Evolutionary conservation across 1,140 invertebrate genomes (phyloP).

Genomic region (Drosophila burlai): DNA sequence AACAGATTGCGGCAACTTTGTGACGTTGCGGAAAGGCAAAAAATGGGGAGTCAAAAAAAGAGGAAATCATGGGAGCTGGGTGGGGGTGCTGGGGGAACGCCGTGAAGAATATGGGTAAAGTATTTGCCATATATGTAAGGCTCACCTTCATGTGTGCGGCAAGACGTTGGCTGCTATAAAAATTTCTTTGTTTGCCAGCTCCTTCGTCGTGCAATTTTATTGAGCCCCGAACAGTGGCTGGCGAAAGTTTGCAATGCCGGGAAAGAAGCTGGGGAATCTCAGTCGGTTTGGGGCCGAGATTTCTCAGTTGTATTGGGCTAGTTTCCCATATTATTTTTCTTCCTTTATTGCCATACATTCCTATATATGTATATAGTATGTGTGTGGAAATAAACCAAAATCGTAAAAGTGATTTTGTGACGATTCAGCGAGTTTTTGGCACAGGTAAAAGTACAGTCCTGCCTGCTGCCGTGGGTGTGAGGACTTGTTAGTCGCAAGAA

Average conservation of each 20-base stretch:
- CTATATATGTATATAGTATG: neutral
- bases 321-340: constrained; percentile 52
- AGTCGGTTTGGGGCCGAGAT: constrained; percentile 41
- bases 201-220: constrained; percentile 75
- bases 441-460: constrained; percentile 40
- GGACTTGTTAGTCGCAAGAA: constrained; percentile 20
- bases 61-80: constrained; percentile 30
- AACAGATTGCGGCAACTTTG: constrained; percentile 67
- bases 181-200: constrained; percentile 79
- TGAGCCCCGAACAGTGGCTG: constrained; percentile 60
- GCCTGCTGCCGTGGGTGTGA: constrained; percentile 1
- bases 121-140: constrained; percentile 29
- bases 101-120: constrained; percentile 57
- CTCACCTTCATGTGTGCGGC: constrained; percentile 19
- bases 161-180: constrained; percentile 64
- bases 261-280: constrained; percentile 49
- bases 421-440: constrained; percentile 71
- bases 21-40: constrained; percentile 58
- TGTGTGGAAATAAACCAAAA: constrained; percentile 74
- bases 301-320: constrained; percentile 79
- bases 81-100: constrained; percentile 28
- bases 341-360: constrained; percentile 34
- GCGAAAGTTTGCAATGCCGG: constrained; percentile 65
- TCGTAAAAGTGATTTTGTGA: constrained; percentile 82
- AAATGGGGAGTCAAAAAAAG: constrained; percentile 16